Conservation (phyloP, 64 coral and sea anemone genomes). For the Catalaphyllia jardinei region DNA sequence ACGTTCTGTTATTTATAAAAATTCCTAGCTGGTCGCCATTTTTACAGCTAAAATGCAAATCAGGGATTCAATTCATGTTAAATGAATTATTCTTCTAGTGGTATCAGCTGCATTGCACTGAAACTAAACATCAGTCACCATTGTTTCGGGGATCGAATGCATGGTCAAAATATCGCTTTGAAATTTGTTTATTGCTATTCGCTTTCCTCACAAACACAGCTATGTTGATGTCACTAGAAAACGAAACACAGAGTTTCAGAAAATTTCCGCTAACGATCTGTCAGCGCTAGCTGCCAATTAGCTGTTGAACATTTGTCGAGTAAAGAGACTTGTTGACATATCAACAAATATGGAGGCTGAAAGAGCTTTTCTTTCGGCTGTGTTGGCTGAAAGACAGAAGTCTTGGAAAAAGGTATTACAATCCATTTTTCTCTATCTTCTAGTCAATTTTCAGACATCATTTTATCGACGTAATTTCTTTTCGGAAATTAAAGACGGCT, state of each 20-base stretch:
- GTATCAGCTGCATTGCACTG: neutral
- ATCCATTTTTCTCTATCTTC: neutral
- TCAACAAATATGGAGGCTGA: neutral
- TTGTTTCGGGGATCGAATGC: neutral
- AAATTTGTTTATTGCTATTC: neutral
- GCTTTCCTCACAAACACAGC: neutral
- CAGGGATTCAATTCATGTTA: neutral
- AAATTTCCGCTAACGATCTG: neutral
- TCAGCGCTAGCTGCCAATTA: slow-evolving; percentile 3
- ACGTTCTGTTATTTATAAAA: neutral
- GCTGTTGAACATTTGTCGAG: neutral
- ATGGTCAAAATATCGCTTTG: neutral
- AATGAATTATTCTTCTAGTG: neutral
- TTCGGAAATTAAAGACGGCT: neutral
- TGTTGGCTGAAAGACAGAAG: slow-evolving; percentile 23
- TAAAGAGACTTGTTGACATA: neutral
- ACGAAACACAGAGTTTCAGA: neutral
- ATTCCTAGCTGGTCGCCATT: no score
- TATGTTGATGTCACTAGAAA: neutral
- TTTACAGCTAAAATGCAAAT: neutral
- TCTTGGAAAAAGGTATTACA: slow-evolving; percentile 11
- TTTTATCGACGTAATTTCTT: neutral
- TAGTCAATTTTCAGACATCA: neutral
- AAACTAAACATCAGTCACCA: neutral
- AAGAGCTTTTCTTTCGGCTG: slow-evolving; percentile 13